Base-by-base conservation (phyloP, 1,140 invertebrate genomes). In the Maniola jurtina region DNA sequence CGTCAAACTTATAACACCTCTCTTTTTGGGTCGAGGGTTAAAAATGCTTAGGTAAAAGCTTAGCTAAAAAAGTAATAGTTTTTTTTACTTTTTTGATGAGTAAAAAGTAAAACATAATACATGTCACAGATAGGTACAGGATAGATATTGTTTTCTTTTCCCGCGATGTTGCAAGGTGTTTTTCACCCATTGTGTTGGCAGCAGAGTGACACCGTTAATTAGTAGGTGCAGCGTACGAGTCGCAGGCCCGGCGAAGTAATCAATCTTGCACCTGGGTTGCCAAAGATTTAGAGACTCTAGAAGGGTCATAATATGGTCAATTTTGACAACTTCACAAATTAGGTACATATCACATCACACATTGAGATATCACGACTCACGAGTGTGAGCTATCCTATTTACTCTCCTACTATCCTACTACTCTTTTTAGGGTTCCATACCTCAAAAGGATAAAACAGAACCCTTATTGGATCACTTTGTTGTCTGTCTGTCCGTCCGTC, bases 261-360 rank as follows among this genome's bases (percentile, higher is more conserved):
- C 85, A 88, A 85, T 88, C 83, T 86, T 84, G 79, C 82, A 87
- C 84, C 83, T 84, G 75, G 65, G 63, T 57, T 55, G 56, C 70
- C 72, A 55, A 11, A 16, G 78, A 79, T 13, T 15, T 77, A 73
- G 11, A 54, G 15, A 7, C 10, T 15, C 50, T 73, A 60, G 80
- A 83, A 65, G 47, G 54, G 79, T 7, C 48, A 55, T 2, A 14
- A 48, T 6, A 48, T n/a, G n/a, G 8, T 3, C 13, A 42, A 42
- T 42, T 25, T 25, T 25, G 4, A 4, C 25, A 25, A 25, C 25
- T 25, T 25, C 25, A 25, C 25, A 25, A 25, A 25, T 25, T 25
- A 25, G 1, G 4, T 25, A 25, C 25, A n/a, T n/a, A n/a, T n/a
- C n/a, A n/a, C n/a, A n/a, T n/a, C n/a, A n/a, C n/a, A n/a, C n/a